phyloP scores from a whole-genome alignment of 2,888 invertebrate genomes.

The Limenitis camilla region DNA sequence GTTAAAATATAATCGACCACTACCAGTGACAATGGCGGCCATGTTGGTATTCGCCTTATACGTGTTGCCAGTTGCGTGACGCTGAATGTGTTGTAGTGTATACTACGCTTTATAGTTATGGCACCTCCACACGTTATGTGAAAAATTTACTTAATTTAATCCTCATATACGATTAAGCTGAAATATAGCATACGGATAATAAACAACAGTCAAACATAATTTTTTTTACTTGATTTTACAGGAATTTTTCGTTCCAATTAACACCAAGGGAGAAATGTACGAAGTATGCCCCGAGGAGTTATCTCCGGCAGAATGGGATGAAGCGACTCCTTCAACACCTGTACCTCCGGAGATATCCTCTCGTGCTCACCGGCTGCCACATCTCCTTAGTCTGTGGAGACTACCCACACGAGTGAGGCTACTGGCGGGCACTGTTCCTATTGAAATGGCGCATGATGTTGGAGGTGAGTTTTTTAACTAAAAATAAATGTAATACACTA shows the following conservation, averaged over 20 bases:
- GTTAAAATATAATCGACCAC: constrained; percentile 16
- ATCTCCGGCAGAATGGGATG: constrained; percentile 71
- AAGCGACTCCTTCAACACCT: constrained; percentile 56
- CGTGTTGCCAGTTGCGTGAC: no score
- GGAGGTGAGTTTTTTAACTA: constrained; percentile 59
- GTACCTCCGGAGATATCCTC: constrained; percentile 67
- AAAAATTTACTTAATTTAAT: neutral
- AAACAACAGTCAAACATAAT: no score
- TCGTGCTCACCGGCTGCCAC: constrained; percentile 69
- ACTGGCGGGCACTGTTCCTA: constrained; percentile 74
- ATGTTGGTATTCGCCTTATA: constrained; percentile 39
- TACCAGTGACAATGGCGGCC: constrained; percentile 29
- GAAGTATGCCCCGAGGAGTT: constrained; percentile 73
- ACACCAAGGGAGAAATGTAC: constrained; percentile 84
- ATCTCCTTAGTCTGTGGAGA: constrained; percentile 74
- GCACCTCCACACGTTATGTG: constrained; percentile 2
- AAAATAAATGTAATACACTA: neutral
- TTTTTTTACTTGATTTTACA: constrained; percentile 52
- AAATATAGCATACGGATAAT: no score
- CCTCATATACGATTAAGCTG: no score
- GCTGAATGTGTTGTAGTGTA: constrained; percentile 10
- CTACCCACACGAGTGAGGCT: constrained; percentile 76
- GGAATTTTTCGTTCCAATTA: constrained; percentile 83
- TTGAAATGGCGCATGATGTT: constrained; percentile 76
- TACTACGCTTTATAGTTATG: constrained; percentile 5